phyloP scores from a whole-genome alignment of 2,888 invertebrate genomes.

The Cephus pulcher region DNA sequence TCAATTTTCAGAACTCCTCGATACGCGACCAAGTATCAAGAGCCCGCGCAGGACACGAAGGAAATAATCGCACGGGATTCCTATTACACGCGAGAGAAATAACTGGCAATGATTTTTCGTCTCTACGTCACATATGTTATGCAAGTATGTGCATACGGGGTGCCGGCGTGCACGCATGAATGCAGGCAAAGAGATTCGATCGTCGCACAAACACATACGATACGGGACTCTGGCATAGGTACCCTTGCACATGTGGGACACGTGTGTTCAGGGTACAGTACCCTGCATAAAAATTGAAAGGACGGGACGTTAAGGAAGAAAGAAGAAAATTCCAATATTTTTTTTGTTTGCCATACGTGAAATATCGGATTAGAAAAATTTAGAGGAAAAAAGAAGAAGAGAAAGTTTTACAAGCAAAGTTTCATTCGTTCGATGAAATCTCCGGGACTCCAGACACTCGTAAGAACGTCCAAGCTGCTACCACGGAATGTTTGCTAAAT shows the following conservation, averaged over 20 bases:
- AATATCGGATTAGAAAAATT: not conserved
- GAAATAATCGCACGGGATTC: not conserved
- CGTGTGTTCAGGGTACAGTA: not conserved
- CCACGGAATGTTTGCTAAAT: not conserved
- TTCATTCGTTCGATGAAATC: not conserved
- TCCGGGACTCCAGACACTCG: not conserved
- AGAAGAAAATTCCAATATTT: not conserved
- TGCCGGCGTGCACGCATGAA: not conserved
- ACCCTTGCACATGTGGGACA: not conserved
- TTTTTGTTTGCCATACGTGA: not conserved
- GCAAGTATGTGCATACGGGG: not conserved
- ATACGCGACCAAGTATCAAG: not conserved
- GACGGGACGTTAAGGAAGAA: not conserved
- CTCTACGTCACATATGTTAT: not conserved
- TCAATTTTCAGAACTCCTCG: not conserved
- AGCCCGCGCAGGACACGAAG: not conserved
- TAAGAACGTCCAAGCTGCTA: not conserved
- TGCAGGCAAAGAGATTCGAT: not conserved
- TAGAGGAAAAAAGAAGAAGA: not conserved
- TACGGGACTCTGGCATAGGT: not conserved
- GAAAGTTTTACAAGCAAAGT: not conserved
- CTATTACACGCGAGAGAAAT: not conserved
- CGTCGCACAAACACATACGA: not conserved
- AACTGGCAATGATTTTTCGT: not conserved
- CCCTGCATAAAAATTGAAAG: not conserved